Evolutionary conservation across 2,888 invertebrate genomes (phyloP).

Genomic region (Ptychoptera albimana): DNA sequence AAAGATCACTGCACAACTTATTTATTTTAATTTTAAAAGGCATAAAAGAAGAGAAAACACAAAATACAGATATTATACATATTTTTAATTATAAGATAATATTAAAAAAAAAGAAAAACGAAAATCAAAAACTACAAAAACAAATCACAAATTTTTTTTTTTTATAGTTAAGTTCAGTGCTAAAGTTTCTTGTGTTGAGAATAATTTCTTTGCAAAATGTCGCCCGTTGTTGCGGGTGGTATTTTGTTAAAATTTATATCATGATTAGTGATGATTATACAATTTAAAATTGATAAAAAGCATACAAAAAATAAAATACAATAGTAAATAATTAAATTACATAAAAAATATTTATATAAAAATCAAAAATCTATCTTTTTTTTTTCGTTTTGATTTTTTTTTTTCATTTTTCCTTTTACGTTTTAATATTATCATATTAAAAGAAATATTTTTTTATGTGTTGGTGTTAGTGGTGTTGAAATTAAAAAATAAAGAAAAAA

Average conservation of each 20-base stretch:
- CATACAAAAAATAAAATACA: slow-evolving; percentile 1
- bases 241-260: slow-evolving; percentile 33
- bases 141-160: no score
- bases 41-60: no score
- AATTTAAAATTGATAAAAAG: not conserved
- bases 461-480: no score
- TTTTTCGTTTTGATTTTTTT: not conserved
- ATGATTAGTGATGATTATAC: slow-evolving; percentile 13
- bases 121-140: no score
- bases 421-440: not conserved
- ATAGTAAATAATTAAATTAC: not conserved
- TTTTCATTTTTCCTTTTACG: not conserved
- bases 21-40: no score
- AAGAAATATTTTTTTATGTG: no score
- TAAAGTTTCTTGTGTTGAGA: not conserved
- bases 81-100: no score
- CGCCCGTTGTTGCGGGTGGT: slow-evolving; percentile 26
- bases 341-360: not conserved
- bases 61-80: no score
- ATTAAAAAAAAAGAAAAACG: no score
- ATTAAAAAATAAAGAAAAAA: no score
- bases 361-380: not conserved
- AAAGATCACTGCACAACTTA: no score
- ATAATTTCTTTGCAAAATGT: not conserved
- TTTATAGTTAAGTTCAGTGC: not conserved